Evolutionary conservation across 2,113 vertebrate species (phyloP), one percentile per base, ranked within the genome.

Genomic region (Cyprinodon variegatus): DNA sequence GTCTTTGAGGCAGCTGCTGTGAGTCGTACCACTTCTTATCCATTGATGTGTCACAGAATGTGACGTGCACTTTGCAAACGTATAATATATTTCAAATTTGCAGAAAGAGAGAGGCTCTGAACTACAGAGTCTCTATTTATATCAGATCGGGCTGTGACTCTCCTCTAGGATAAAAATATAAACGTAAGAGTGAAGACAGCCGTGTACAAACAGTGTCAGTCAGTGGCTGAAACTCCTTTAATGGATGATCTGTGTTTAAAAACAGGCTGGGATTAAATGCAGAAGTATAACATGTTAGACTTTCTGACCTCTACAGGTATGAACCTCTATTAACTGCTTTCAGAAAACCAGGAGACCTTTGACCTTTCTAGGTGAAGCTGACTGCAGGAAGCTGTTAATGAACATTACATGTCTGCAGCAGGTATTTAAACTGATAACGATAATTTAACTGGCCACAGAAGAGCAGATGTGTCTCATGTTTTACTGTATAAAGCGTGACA

Each of bases 1-100:
- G 65, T 60, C 63, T 75, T 66, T 64, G 59, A 68, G 72, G 70
- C 45, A 67, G 65, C 79, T 59, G 67, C 4, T 2, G 66, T 72
- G 48, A 71, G 68, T 43, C 64, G 66, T 45, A 65, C 66, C 61
- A 72, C 77, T 57, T 76, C 50, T 70, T 3, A 0, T 43, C 39
- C 36, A 62, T 37, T 61, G 60, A 82, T 78, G 62, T 73, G 65
- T 65, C 37, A n/a, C 6, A 40, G 41, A 69, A 73, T 79, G 50
- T 39, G 1, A 41, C 36, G 2, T 40, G 41, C 37, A 48, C 3
- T 46, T 9, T 29, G 15, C 37, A 65, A 20, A 46, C 57, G 29
- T 37, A 13, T 1, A 41, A 22, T n/a, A 22, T 59, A 38, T 70
- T 14, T 4, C 40, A 43, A 59, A 40, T 64, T 64, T 40, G 15